These are phyloP conservation scores for Syrrhaptes paradoxus DNA, from an alignment of 2,113 vertebrate genomes.

Conservation along the genomic window DNA sequence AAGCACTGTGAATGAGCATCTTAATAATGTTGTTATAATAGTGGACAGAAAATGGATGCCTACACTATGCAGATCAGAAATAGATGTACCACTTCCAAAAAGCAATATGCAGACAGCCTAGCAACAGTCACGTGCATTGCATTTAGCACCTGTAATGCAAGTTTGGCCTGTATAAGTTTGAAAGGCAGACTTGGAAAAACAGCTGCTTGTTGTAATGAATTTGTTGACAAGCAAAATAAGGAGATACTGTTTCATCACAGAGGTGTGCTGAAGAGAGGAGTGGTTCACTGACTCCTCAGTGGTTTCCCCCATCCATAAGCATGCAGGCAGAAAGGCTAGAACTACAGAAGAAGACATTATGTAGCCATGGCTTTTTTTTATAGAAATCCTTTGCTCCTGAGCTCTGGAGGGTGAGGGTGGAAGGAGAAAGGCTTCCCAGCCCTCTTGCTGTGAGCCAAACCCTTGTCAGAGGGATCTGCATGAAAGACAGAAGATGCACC, in stretches of 20 bases:
- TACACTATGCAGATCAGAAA: not conserved
- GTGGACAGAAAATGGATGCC: not conserved
- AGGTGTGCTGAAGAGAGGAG: fast-evolving
- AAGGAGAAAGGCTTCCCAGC: not conserved
- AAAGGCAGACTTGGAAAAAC: not conserved
- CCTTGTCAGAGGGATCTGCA: not conserved
- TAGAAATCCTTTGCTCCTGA: not conserved
- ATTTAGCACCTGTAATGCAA: not conserved
- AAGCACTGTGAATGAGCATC: not conserved
- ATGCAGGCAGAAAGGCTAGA: not conserved
- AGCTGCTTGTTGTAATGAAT: not conserved
- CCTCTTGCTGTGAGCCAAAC: not conserved
- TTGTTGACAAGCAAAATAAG: not conserved
- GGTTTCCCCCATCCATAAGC: not conserved
- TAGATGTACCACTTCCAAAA: not conserved
- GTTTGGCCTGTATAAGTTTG: not conserved
- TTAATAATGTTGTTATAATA: not conserved
- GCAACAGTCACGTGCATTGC: not conserved
- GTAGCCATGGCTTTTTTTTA: not conserved
- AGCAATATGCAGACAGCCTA: not conserved
- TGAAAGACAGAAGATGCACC: not conserved
- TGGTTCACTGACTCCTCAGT: not conserved
- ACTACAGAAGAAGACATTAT: not conserved
- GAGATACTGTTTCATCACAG: not conserved
- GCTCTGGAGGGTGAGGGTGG: not conserved